Base-by-base conservation (phyloP, 2,797 vertebrate genomes). In the Girardinus metallicus region DNA sequence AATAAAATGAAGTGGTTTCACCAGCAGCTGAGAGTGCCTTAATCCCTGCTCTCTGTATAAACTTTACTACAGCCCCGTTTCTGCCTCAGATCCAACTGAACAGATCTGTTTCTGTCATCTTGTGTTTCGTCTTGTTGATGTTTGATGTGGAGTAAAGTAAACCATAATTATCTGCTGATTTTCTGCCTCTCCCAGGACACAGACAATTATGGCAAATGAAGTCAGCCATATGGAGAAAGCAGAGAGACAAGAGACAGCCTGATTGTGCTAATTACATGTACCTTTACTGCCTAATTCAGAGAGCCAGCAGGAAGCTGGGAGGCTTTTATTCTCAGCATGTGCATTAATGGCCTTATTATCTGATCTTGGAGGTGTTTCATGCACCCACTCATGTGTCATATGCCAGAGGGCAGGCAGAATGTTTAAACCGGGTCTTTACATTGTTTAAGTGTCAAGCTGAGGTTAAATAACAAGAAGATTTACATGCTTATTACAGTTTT, bases 251-350 rank as follows among this genome's bases (percentile, higher is more conserved):
- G 85, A 89, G 89, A 89, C 84, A 92, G 89, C 88, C 86, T 86
- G 90, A 93, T 86, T 80, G 88, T 76, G 86, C 80, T 92, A 93
- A 95, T 95, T 93, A 93, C 85, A 76, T 13, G 18, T 82, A 91
- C 85, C 90, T 88, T 87, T 72, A 7, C 85, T 76, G 84, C 51
- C 75, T 91, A 86, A 89, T 94, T 88, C 87, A 83, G 80, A 11
- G n/a, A 85, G 74, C 62, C 83, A 83, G 74, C 41, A 21, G 78
- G 85, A 88, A 81, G 89, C 86, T 88, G 78, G 11, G 36, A 81
- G 79, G 82, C 91, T 88, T 92, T 94, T 92, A 91, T 93, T 91
- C 85, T 74, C 70, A 78, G 80, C 85, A 88, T 89, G 83, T 92
- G 90, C 89, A 89, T 71, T 87, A 90, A 91, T 89, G 76, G 86